Conservation (phyloP, 2,113 vertebrate species). For the Nesogale talazaci region DNA sequence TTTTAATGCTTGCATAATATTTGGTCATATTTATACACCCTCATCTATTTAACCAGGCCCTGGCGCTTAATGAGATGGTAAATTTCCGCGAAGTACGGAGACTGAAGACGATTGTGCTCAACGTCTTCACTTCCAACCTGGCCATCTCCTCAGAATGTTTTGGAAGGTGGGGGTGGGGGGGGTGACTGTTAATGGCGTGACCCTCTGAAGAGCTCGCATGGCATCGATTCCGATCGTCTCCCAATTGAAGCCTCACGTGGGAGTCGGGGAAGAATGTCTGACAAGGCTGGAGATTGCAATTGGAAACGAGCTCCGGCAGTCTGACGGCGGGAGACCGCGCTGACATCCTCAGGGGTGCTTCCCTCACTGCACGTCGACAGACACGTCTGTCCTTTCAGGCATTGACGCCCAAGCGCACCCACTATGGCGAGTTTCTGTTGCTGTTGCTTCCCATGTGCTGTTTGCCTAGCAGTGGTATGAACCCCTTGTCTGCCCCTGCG, state of each 20-base stretch:
- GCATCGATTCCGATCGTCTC: background rate
- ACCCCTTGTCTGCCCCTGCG: conserved; percentile 5
- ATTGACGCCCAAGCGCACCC: background rate
- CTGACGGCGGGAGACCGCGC: background rate
- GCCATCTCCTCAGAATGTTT: background rate
- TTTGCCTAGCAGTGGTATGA: conserved; percentile 31
- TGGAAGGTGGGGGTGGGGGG: too few species aligned
- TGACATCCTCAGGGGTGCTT: background rate
- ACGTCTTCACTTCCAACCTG: background rate
- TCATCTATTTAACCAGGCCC: background rate
- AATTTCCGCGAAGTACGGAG: conserved; percentile 3
- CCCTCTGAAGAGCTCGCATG: background rate
- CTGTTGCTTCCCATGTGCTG: conserved; percentile 57
- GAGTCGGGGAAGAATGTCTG: background rate
- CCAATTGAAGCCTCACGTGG: background rate
- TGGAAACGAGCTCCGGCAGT: conserved; percentile 22
- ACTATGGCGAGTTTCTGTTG: background rate
- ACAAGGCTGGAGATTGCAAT: background rate
- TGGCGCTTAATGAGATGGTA: conserved; percentile 4
- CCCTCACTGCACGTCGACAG: background rate
- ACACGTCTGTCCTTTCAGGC: background rate
- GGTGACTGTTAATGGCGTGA: background rate
- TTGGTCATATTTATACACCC: background rate
- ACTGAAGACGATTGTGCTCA: background rate
- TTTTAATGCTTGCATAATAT: background rate